Percentiles rank a stretch among this genome's conserved stretches.
These are phyloP conservation scores for Atlantisia rogersi DNA, from an alignment of 2,113 vertebrate genomes.

Conservation along the genomic window DNA sequence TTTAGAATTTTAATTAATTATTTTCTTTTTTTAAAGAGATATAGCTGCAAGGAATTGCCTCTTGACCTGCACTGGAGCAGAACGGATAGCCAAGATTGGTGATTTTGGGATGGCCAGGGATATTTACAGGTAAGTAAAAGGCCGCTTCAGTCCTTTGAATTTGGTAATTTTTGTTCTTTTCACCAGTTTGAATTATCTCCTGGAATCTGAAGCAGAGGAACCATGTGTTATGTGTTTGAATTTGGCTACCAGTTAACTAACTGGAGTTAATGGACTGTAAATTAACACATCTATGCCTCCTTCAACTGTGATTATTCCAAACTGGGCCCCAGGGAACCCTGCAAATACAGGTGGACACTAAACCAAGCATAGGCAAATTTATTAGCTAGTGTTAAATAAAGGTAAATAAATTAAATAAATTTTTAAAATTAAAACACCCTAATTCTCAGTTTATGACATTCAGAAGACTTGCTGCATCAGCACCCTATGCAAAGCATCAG, in stretches of 20 bases:
- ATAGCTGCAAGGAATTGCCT: conserved; percentile 93
- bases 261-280: not conserved
- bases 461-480: not conserved
- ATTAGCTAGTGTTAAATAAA: not conserved
- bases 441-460: not conserved
- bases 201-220: not conserved
- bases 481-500: not conserved
- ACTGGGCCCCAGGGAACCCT: not conserved
- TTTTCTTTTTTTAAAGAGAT: conserved; percentile 77
- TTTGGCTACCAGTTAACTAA: not conserved
- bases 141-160: not conserved
- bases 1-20: not conserved
- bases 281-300: not conserved
- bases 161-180: not conserved
- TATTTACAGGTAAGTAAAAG: conserved; percentile 84
- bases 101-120: conserved; percentile 95
- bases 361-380: not conserved
- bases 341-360: not conserved
- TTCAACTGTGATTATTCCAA: not conserved
- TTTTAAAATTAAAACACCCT: accelerated
- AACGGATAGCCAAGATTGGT: conserved; percentile 88
- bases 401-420: not conserved
- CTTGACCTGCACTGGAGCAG: conserved; percentile 83
- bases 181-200: not conserved
- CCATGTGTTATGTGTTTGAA: not conserved